Evolutionary conservation across 2,113 vertebrate genomes (phyloP), one percentile per base, ranked within the genome.

Genomic region (Chaetura pelagica): DNA sequence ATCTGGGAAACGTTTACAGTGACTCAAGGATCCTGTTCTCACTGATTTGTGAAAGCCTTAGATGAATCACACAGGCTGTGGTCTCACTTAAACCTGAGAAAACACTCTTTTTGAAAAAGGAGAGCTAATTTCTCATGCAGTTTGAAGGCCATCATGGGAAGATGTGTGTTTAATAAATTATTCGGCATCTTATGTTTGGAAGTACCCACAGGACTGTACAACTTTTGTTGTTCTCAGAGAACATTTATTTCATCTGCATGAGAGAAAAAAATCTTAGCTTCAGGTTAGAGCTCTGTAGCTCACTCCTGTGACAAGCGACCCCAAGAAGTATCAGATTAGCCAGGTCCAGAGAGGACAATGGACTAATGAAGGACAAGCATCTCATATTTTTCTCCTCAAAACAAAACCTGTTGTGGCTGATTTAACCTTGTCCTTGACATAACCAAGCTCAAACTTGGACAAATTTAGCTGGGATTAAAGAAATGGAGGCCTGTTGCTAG

Each of bases 1-100:
- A 87, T 74, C 46, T 79, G 54, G 48, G 54, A 94, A 95, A 79
- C 91, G 76, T 82, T 96, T 93, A 90, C 89, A 59, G 79, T 66
- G 77, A 75, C 21, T 48, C 4, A 35, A 71, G 67, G 79, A 91
- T 83, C 63, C 26, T 59, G 80, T 84, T 84, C 72, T 92, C 52
- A 80, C 48, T 55, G 42, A 44, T 18, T 83, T 68, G 42, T 9
- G 38, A 71, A 96, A 87, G 55, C 24, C 6, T 8, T 14, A 32
- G 71, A 74, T 66, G 51, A 93, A 44, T 73, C 46, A 86, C 17
- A 94, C 17, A 94, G 38, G 23, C 61, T 64, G 22, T 10, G 79
- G 30, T 48, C 27, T 91, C 54, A 74, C 23, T 44, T 67, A 66
- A 90, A 80, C 34, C 8, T 1, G 4, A 92, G 44, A 90, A 92